Conservation (phyloP, 2,113 vertebrate genomes). For the Motacilla tschutschensis region DNA sequence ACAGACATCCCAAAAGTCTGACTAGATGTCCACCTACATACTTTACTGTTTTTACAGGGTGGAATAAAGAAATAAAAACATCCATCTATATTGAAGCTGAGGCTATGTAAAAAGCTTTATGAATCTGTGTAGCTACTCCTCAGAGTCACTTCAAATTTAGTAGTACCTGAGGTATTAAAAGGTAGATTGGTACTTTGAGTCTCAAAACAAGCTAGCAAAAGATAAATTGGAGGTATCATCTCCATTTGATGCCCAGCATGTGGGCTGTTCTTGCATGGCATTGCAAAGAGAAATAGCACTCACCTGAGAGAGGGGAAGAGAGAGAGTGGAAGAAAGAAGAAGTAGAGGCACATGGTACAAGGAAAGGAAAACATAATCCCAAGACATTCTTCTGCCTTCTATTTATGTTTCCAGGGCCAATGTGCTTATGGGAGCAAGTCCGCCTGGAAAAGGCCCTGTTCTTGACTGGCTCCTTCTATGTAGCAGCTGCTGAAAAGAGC, state of each 20-base stretch:
- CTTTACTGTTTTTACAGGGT: neutral
- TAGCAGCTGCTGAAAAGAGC: neutral
- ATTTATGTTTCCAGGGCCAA: neutral
- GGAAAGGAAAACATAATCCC: neutral
- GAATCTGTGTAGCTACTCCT: neutral
- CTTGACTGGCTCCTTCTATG: neutral
- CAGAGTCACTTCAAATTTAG: constrained; percentile 30
- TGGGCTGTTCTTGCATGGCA: neutral
- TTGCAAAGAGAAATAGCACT: neutral
- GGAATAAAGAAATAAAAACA: neutral
- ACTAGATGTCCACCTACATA: neutral
- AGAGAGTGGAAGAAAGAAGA: neutral
- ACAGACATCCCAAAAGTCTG: neutral
- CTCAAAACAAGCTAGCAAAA: constrained; percentile 25
- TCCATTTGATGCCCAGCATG: constrained; percentile 9
- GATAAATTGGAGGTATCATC: constrained; percentile 24
- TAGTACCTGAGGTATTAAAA: constrained; percentile 9
- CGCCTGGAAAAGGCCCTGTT: neutral
- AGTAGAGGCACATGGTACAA: neutral
- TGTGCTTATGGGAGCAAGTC: neutral
- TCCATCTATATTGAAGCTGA: neutral
- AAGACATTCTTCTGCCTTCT: neutral
- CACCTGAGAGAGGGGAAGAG: neutral
- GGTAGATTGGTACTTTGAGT: neutral
- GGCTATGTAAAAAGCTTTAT: neutral